These are phyloP conservation scores for Tetraodon nigroviridis DNA, from an alignment of 2,113 vertebrate genomes.

Conservation along the genomic window DNA sequence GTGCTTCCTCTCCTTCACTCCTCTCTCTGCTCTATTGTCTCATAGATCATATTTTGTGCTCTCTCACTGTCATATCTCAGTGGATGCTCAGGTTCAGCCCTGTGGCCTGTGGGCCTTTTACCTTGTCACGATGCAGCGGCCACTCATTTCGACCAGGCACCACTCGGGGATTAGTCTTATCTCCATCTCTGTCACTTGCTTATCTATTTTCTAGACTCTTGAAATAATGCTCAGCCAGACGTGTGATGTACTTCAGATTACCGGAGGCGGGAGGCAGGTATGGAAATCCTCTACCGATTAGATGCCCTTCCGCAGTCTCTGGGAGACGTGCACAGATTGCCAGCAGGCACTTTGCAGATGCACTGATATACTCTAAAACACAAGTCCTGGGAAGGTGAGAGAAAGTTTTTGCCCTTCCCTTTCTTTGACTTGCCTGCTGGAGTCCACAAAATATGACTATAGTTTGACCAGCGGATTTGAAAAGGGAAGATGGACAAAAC, in stretches of 20 bases:
- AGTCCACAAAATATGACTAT: not conserved
- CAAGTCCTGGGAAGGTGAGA: constrained; percentile 15
- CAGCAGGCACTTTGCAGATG: constrained; percentile 29
- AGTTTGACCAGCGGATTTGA: too few species aligned
- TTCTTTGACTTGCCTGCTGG: not conserved
- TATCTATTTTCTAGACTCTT: constrained; percentile 63
- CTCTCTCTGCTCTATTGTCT: constrained; percentile 4
- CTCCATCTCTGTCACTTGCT: constrained; percentile 65
- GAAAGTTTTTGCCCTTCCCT: constrained; percentile 4
- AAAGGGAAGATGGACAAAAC: too few species aligned
- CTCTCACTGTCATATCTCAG: constrained; percentile 18
- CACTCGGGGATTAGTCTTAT: constrained; percentile 60
- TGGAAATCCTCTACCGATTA: constrained; percentile 64
- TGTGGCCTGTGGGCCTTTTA: constrained; percentile 47
- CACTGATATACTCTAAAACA: constrained; percentile 27
- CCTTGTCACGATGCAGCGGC: constrained; percentile 36
- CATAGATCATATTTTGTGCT: constrained; percentile 23
- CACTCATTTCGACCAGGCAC: constrained; percentile 35
- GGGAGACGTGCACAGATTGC: constrained; percentile 34
- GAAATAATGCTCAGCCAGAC: constrained; percentile 62
- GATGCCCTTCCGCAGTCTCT: constrained; percentile 57
- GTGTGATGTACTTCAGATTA: constrained; percentile 67
- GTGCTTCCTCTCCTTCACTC: constrained; percentile 13
- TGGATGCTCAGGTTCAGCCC: constrained; percentile 5
- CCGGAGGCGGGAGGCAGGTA: constrained; percentile 46